Evolutionary conservation across 2,797 vertebrate genomes (phyloP), one percentile per base, ranked within the genome.

Genomic region (Rhabdomys pumilio): DNA sequence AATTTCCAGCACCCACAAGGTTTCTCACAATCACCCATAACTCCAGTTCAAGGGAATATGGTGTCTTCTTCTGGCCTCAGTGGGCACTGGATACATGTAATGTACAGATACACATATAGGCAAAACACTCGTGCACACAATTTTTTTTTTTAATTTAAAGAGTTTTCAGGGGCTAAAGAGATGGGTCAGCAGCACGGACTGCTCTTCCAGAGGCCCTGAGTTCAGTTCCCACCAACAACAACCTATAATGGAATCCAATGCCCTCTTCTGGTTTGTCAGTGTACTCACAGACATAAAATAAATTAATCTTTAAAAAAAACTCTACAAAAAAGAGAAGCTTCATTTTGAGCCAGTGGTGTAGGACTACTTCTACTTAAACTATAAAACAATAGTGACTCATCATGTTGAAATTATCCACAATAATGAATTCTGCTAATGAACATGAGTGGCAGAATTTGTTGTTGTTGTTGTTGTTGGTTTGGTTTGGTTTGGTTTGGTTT

Each of bases 371-470:
- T 89, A 77, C 53, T 93, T 81, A 95, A 91, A 69, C 72, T 76
- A 69, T 69, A 50, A 94, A 80, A 69, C 44, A 73, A 7, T 81
- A 34, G 5, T 85, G 72, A 81, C 31, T 91, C 61, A 73, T 84
- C 63, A 77, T 12, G 73, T 63, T 90, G 47, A 91, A 89, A 85
- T 94, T 94, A 77, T 86, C 63, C 59, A 88, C 73, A 65, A 1
- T 86, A 29, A 20, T 57, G 14, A 93, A 59, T 93, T 89, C 47
- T 91, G 26, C 31, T 72, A 83, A 81, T 44, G 17, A 83, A 31
- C 3, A n/a, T 83, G 91, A 55, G 26, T 87, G 63, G 77, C 86
- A 4, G 19, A 91, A 9, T 10, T 61, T 22, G 50, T 22, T 41
- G 24, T 34, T 5, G 15, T 19, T 77, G 17, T 29, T 47, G 75